Conservation (phyloP, 1,140 invertebrate species). For the Lethrus apterus region DNA sequence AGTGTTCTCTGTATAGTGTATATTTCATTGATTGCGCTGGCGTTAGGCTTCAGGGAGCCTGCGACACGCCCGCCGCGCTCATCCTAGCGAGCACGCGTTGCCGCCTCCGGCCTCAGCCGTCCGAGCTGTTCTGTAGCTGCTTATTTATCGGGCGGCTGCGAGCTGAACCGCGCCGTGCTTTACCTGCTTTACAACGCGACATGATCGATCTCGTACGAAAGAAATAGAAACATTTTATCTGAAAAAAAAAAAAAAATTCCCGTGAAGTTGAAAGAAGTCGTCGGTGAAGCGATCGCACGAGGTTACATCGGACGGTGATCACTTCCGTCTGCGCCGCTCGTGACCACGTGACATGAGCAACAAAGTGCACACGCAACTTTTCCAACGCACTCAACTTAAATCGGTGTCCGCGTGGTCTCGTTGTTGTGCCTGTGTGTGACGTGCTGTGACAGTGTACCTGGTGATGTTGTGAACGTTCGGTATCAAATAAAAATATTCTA, state of each 20-base stretch:
- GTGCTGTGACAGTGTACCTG: slow-evolving; percentile 19
- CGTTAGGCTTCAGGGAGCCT: slow-evolving; percentile 37
- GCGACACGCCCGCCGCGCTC: slow-evolving; percentile 38
- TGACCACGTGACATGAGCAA: slow-evolving; percentile 35
- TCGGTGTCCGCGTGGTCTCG: slow-evolving; percentile 3
- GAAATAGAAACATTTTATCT: slow-evolving; percentile 3
- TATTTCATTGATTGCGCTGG: slow-evolving; percentile 40
- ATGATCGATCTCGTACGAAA: slow-evolving; percentile 8
- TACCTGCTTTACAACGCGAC: slow-evolving; percentile 10
- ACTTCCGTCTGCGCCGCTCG: slow-evolving; percentile 18
- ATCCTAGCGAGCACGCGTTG: slow-evolving; percentile 33
- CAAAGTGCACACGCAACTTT: slow-evolving; percentile 31
- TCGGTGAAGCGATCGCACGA: slow-evolving; percentile 5
- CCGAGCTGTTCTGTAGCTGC: slow-evolving; percentile 39
- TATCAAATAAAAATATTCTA: no score
- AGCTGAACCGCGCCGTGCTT: slow-evolving; percentile 33
- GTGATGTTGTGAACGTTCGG: slow-evolving; percentile 17
- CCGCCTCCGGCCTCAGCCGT: slow-evolving; percentile 37
- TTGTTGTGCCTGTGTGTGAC: slow-evolving; percentile 14
- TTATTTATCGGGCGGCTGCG: slow-evolving; percentile 42
- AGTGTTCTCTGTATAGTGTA: slow-evolving; percentile 32
- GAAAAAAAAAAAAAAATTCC: no score
- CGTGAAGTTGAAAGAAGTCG: not conserved
- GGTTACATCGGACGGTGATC: no score
- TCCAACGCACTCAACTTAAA: slow-evolving; percentile 23